Base-by-base conservation (phyloP, 2,797 vertebrate genomes). In the Dermochelys coriacea region DNA sequence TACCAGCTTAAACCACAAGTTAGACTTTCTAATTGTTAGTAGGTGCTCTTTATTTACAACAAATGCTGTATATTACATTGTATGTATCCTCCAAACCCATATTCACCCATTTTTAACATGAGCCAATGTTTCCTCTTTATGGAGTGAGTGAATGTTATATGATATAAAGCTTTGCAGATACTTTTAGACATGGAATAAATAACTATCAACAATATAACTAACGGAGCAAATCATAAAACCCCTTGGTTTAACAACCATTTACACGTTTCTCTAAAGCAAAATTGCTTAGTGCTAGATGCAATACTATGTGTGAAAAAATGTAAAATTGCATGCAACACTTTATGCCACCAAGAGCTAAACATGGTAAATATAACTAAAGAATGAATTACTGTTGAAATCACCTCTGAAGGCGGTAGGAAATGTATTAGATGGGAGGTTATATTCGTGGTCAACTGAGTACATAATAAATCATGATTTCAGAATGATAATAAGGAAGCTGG, bases 401-500 rank as follows among this genome's bases (percentile, higher is more conserved):
- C 52, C n/a, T 84, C 86, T 77, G 29, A 50, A 52, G 49, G 80
- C 90, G 75, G 85, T 77, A 57, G 45, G 50, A 92, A 95, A 88
- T 85, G 49, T 79, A 82, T 91, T 87, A 83, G 34, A 84, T 84
- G 37, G 96, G 85, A 94, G 79, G 21, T 93, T 93, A 85, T 51
- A 8, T 79, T 23, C 92, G 68, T 86, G 74, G 86, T 90, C 85
- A 84, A 88, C 59, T 83, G 37, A 77, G 68, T 80, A 84, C 31
- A 77, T 79, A 80, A 91, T 86, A 93, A 87, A 92, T 95, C 82
- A 90, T 80, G 57, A 51, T 78, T 95, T 82, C 29, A 64, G 75
- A 93, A 93, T 85, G 51, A 23, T 93, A 85, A 91, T 94, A 77
- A 94, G 54, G 52, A 88, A 34, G 11, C 61, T 68, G 82, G 94